Evolutionary conservation across 2,888 invertebrate species (phyloP).

Genomic region (Ligdia adustata): DNA sequence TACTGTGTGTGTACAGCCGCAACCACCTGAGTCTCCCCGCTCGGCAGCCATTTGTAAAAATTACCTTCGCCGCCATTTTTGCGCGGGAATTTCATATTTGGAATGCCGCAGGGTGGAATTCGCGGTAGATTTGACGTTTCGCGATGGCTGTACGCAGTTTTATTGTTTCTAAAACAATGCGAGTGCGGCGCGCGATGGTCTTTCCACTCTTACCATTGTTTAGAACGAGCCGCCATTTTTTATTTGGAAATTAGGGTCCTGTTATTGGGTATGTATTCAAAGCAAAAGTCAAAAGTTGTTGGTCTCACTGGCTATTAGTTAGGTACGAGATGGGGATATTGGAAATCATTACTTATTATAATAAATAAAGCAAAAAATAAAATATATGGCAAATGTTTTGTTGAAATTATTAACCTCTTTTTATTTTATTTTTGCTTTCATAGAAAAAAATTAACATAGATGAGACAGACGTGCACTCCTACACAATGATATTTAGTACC

Average conservation of each 20-base stretch:
- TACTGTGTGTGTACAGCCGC: not conserved
- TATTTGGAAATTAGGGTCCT: slow-evolving; percentile 72
- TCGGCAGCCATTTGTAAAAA: slow-evolving; percentile 83
- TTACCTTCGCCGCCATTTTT: slow-evolving; percentile 81
- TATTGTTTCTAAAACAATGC: slow-evolving; percentile 80
- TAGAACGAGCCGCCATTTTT: slow-evolving; percentile 65
- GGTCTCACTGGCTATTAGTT: slow-evolving; percentile 50
- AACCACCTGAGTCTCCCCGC: slow-evolving; percentile 58
- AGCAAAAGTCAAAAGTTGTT: slow-evolving; percentile 34
- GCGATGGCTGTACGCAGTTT: slow-evolving; percentile 68
- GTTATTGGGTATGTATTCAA: slow-evolving; percentile 42
- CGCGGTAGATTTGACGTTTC: slow-evolving; percentile 69
- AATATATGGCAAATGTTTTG: too few relatives aligned
- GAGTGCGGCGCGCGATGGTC: slow-evolving; percentile 57
- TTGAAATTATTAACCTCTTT: too few relatives aligned
- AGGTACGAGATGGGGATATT: too few relatives aligned
- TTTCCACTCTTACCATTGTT: slow-evolving; percentile 66
- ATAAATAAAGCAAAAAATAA: too few relatives aligned
- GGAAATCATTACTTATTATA: too few relatives aligned
- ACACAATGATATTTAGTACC: too few relatives aligned
- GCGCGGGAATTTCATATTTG: slow-evolving; percentile 81
- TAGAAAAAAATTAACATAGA: too few relatives aligned
- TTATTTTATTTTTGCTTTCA: too few relatives aligned
- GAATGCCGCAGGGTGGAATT: slow-evolving; percentile 75
- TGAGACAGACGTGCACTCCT: too few relatives aligned